phyloP scores from a whole-genome alignment of 2,113 vertebrate genomes.

The Setophaga petechia region DNA sequence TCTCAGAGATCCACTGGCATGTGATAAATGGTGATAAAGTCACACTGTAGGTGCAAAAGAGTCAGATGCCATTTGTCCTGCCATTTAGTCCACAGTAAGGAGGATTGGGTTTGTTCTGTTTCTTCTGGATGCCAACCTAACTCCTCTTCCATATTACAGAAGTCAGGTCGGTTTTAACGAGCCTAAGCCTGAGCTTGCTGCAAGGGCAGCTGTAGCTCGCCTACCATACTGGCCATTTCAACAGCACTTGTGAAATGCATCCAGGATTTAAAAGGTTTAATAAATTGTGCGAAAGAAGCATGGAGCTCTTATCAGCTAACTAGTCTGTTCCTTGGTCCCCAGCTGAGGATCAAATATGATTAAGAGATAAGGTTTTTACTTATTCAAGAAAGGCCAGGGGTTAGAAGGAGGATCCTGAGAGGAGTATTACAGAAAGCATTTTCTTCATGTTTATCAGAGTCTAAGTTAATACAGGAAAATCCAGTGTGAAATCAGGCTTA shows the following conservation, averaged over 20 bases:
- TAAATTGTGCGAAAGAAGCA: neutral
- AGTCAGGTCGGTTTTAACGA: neutral
- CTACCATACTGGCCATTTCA: neutral
- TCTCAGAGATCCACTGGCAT: neutral
- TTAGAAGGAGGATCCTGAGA: neutral
- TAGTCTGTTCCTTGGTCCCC: neutral
- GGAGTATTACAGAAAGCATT: neutral
- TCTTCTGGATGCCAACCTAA: rapidly evolving
- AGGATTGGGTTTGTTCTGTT: neutral
- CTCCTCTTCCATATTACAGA: neutral
- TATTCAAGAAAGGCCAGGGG: neutral
- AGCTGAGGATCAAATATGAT: neutral
- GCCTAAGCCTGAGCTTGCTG: neutral
- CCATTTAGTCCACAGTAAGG: rapidly evolving
- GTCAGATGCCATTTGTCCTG: neutral
- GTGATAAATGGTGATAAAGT: neutral
- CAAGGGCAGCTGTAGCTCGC: neutral
- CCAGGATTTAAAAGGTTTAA: neutral
- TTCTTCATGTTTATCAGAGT: neutral
- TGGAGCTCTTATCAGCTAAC: neutral
- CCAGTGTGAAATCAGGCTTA: neutral
- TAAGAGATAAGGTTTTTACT: neutral
- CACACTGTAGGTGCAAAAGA: rapidly evolving
- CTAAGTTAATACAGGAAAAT: neutral
- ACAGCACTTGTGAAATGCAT: neutral